Base-by-base conservation (phyloP, 35 echinoderm and acorn worm genomes). In the Lytechinus variegatus region DNA sequence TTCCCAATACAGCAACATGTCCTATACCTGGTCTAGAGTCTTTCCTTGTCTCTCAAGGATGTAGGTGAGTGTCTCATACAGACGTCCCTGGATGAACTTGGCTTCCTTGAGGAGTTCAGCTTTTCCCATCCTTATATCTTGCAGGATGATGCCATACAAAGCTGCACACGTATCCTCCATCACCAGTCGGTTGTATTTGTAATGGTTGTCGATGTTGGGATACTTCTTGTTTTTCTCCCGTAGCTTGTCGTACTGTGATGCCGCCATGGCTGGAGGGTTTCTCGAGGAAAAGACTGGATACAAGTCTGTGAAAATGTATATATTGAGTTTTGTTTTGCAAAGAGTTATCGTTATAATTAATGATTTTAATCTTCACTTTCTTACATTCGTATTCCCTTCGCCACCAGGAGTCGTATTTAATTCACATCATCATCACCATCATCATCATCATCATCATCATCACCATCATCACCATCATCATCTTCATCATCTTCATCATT, bases 31-130 rank as follows among this genome's bases (percentile, higher is more conserved):
- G 54, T 99, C 96, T 28, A 99, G 56, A 61, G 96, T 96, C 56
- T 99, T 99, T 10, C 94, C 98, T 19, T 99, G 98, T 9, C 97
- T 95, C 8, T 95, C 91, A 55, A 99, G 89, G 72, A 99, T 94
- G 91, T 99, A 99, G 1, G 98, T 99, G 28, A 97, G 33, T n/a
- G 97, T 99, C 56, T 99, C 98, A 52, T 99, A 99, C 12, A 99
- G 89, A 9, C 98, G 92, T 21, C 98, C 95, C 95, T 99, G 98
- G 33, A 99, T 57, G 66, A 99, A 99, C 89, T 96, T 95, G 54
- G 97, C 57, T 28, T 99, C 98, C 96, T 99, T 99, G 2, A 99
- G 79, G 28, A 99, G 94, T 94, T 99, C 98, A 52, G 95, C 96
- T 86, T 99, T 99, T 53, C 98, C 98, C 33, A 99, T 88, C 86